These are phyloP conservation scores for Arremon brunneinucha DNA, from an alignment of 2,797 vertebrate genomes.

Conservation along the genomic window DNA sequence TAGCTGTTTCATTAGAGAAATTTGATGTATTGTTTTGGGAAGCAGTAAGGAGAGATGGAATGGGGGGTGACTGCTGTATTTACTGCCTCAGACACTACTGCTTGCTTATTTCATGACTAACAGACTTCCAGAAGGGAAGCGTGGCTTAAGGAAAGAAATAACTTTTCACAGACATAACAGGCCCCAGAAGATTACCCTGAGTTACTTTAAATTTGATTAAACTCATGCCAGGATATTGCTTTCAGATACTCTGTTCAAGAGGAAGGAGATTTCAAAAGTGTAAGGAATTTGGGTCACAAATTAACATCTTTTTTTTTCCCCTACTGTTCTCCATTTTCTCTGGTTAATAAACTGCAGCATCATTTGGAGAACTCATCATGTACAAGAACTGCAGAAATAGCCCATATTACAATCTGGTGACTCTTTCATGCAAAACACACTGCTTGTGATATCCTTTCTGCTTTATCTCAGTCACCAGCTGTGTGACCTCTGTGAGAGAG, in stretches of 20 bases:
- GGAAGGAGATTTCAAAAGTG: slow-evolving; percentile 4
- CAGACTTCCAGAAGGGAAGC: slow-evolving; percentile 25
- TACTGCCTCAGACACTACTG: background rate
- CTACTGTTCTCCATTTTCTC: background rate
- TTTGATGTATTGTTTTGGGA: background rate
- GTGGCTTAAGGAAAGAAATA: slow-evolving; percentile 29
- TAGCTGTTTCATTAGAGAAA: background rate
- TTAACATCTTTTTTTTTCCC: background rate
- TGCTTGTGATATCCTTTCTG: background rate
- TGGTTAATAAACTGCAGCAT: background rate
- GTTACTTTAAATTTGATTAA: slow-evolving; percentile 60
- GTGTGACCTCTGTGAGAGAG: background rate
- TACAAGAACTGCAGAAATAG: background rate
- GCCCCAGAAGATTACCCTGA: slow-evolving; percentile 17
- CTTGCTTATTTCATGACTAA: slow-evolving; percentile 4
- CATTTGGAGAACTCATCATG: background rate
- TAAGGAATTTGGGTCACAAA: slow-evolving; percentile 16
- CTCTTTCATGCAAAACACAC: background rate
- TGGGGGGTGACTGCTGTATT: background rate
- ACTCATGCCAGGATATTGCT: slow-evolving; percentile 40
- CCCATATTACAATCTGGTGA: background rate
- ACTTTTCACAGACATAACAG: slow-evolving; percentile 21
- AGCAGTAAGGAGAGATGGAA: background rate
- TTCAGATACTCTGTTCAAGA: slow-evolving; percentile 26
- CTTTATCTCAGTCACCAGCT: slow-evolving; percentile 28